phyloP scores from a whole-genome alignment of 1,140 invertebrate species.

The Mactra quadrangularis region DNA sequence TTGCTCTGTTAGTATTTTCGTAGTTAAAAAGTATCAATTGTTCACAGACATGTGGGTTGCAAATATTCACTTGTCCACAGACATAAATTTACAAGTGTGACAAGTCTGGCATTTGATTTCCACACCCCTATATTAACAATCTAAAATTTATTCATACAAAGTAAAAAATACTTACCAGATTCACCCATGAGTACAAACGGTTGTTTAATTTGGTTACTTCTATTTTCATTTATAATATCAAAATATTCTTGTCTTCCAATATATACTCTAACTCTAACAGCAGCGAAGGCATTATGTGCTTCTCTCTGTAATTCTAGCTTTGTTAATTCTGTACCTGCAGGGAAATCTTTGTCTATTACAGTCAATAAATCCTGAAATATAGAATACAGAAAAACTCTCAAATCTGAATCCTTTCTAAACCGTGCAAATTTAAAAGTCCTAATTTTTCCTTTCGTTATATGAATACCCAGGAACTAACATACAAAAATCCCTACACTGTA shows the following conservation, averaged over 20 bases:
- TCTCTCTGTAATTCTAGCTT: slow-evolving; percentile 68
- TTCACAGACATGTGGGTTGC: too few species aligned
- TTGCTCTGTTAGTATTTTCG: too few species aligned
- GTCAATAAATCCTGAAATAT: slow-evolving; percentile 66
- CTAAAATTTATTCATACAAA: too few species aligned
- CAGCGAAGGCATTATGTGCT: slow-evolving; percentile 73
- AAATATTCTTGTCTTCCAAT: slow-evolving; percentile 75
- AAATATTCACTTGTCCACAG: too few species aligned
- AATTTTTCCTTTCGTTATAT: too few species aligned
- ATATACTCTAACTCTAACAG: slow-evolving; percentile 68
- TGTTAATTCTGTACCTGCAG: slow-evolving; percentile 70
- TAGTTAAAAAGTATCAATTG: too few species aligned
- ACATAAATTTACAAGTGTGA: too few species aligned
- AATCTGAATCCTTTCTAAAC: not conserved
- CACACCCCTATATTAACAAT: too few species aligned
- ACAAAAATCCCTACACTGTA: too few species aligned
- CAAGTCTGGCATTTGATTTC: too few species aligned
- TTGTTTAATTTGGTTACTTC: slow-evolving; percentile 50
- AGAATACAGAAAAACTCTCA: not conserved
- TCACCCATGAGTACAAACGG: slow-evolving; percentile 75
- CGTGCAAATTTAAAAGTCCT: not conserved
- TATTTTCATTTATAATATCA: slow-evolving; percentile 63
- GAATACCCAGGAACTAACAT: too few species aligned
- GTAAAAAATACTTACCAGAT: slow-evolving; percentile 71
- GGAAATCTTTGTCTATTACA: slow-evolving; percentile 73